These are phyloP conservation scores for Argynnis bischoffii DNA, from an alignment of 2,888 invertebrate species.

Conservation along the genomic window DNA sequence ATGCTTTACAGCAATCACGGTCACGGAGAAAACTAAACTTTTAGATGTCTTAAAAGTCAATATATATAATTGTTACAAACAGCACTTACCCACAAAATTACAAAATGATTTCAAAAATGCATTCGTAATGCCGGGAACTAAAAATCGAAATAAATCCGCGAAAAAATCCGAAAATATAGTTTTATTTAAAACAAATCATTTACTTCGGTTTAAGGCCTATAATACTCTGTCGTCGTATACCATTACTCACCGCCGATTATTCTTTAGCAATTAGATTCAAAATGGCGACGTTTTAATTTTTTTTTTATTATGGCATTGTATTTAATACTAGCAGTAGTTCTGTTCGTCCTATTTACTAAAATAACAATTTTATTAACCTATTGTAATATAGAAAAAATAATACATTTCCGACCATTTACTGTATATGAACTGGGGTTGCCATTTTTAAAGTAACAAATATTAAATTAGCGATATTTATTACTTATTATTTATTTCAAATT, in stretches of 20 bases:
- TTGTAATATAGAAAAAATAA: neutral
- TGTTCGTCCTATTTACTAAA: constrained; percentile 17
- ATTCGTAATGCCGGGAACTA: too few species aligned
- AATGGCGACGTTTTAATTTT: constrained; percentile 13
- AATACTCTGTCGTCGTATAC: constrained; percentile 26
- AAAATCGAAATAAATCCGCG: too few species aligned
- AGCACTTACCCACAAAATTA: too few species aligned
- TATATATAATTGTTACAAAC: too few species aligned
- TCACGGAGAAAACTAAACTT: too few species aligned
- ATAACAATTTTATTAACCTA: constrained; percentile 3
- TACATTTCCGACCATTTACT: neutral
- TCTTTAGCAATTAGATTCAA: constrained; percentile 20
- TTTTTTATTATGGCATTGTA: constrained; percentile 22
- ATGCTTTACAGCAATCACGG: too few species aligned
- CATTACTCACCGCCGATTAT: constrained; percentile 36
- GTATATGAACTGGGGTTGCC: constrained; percentile 3
- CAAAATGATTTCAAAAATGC: too few species aligned
- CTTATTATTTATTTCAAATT: neutral
- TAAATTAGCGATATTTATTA: neutral
- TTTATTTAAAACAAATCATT: constrained; percentile 4
- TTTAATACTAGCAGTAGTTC: constrained; percentile 28
- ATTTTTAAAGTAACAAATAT: neutral
- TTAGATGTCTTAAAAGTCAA: too few species aligned
- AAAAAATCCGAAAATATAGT: too few species aligned
- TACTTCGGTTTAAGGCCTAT: constrained; percentile 19